A percentile compares a stretch with the other conserved stretches of the same genome.
These are phyloP conservation scores for Drosophila mayri DNA, from an alignment of 1,140 invertebrate genomes.

Conservation along the genomic window DNA sequence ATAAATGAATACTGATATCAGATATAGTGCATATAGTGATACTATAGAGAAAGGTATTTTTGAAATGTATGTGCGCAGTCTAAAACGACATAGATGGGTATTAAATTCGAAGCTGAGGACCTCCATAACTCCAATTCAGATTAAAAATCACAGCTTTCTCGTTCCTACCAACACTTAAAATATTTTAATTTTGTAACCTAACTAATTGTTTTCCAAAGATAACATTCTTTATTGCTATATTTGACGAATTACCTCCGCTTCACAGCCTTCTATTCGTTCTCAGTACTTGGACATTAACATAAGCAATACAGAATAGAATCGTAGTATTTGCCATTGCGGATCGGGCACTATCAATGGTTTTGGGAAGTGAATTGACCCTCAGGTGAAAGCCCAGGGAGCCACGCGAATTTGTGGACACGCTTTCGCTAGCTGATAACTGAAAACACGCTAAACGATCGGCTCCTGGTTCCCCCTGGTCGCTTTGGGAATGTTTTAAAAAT, in stretches of 20 bases:
- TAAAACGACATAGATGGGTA: no score
- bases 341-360: slow-evolving; percentile 11
- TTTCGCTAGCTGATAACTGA: slow-evolving; percentile 28
- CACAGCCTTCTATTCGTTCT: no score
- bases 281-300: background rate
- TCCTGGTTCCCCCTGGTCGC: slow-evolving; percentile 10
- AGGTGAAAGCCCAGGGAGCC: slow-evolving; percentile 24
- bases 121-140: no score
- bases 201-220: background rate
- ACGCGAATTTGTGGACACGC: slow-evolving; percentile 31
- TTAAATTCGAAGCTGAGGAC: no score
- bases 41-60: no score
- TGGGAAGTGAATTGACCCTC: slow-evolving; percentile 19
- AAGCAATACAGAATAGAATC: background rate
- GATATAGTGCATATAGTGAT: no score
- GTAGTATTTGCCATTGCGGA: no score
- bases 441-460: slow-evolving; percentile 1
- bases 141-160: background rate
- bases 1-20: no score
- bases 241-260: no score
- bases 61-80: no score
- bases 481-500: slow-evolving; percentile 46
- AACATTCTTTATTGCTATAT: background rate
- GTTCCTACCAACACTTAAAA: background rate
- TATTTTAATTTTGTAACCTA: background rate